Conservation (phyloP, 2,797 vertebrate genomes). For the Discoglossus pictus region DNA sequence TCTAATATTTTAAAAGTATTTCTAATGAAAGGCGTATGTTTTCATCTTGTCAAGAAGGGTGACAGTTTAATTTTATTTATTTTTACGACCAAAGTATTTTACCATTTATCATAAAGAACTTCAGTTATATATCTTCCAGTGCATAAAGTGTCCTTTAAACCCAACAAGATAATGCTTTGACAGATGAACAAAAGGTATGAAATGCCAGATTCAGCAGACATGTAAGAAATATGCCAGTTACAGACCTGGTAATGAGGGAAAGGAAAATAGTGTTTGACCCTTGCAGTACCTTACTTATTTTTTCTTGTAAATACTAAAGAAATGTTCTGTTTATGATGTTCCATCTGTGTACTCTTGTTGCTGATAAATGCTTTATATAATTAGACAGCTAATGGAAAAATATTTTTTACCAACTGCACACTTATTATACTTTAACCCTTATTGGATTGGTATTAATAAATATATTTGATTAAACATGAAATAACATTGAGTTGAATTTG, state of each 20-base stretch:
- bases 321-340: background rate
- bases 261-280: conserved; percentile 3
- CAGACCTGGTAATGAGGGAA: conserved; percentile 18
- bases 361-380: no score
- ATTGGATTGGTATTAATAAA: no score
- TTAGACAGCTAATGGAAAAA: no score
- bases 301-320: background rate
- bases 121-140: background rate
- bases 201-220: background rate
- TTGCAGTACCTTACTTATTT: background rate
- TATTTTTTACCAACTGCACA: no score
- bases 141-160: background rate
- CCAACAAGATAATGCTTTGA: conserved; percentile 4
- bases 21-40: conserved; percentile 18
- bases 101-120: conserved; percentile 10
- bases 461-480: no score
- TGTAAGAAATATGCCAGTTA: conserved; percentile 7
- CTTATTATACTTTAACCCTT: no score
- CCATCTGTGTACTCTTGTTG: no score
- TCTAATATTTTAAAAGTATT: conserved; percentile 42
- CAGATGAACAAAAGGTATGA: conserved; percentile 6
- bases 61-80: conserved; percentile 8
- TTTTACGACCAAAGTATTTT: background rate
- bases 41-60: background rate
- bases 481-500: no score